These are phyloP conservation scores for Lasaia peninsularis DNA, from an alignment of 1,140 invertebrate species.

Conservation along the genomic window DNA sequence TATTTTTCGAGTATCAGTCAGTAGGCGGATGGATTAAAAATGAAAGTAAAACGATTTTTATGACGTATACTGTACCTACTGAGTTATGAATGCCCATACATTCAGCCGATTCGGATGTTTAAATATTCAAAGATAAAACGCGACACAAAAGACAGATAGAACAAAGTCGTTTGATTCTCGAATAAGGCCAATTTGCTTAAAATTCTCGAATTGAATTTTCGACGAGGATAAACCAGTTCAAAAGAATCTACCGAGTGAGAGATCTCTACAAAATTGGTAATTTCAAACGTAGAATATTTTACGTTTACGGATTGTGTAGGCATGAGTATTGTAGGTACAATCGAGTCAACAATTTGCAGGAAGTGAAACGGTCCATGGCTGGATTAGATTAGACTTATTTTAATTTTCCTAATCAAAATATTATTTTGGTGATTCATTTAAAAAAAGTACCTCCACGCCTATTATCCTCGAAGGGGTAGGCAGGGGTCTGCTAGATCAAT, in stretches of 20 bases:
- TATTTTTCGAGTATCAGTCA: too few species aligned
- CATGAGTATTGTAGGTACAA: too few species aligned
- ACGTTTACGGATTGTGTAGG: too few species aligned
- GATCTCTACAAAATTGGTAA: neutral
- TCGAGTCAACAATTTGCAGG: too few species aligned
- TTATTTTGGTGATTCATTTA: too few species aligned
- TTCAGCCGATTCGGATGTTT: neutral
- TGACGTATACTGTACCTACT: neutral
- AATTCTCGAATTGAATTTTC: neutral
- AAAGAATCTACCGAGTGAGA: neutral
- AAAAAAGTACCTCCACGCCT: too few species aligned
- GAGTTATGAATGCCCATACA: neutral
- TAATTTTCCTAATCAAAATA: too few species aligned
- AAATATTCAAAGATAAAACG: constrained; percentile 7
- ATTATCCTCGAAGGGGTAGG: too few species aligned
- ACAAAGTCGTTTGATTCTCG: constrained; percentile 7
- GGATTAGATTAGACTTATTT: too few species aligned
- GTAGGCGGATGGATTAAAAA: neutral
- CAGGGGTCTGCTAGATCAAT: too few species aligned
- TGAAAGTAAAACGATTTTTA: neutral
- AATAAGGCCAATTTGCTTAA: constrained; percentile 6
- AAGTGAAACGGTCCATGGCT: too few species aligned
- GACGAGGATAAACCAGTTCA: neutral
- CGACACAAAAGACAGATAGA: neutral
- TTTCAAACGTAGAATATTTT: neutral